Evolutionary conservation across 2,888 invertebrate species (phyloP).

Genomic region (Brachypalpus laphriformis): DNA sequence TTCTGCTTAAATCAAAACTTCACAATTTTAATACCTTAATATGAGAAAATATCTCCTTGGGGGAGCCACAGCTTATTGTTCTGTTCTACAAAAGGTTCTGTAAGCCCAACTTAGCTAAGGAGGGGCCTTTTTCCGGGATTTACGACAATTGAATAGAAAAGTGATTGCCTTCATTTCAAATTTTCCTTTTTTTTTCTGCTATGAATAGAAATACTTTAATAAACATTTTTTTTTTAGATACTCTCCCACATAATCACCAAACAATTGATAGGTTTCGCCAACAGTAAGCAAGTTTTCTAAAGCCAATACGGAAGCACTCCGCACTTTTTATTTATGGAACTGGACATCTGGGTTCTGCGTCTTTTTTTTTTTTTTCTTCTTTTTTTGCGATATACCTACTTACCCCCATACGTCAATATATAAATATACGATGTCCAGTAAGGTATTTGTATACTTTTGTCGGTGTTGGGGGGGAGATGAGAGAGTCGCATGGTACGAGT

Average conservation of each 20-base stretch:
- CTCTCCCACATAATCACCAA: slow-evolving; percentile 48
- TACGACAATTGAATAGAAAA: slow-evolving; percentile 53
- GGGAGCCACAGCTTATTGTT: slow-evolving; percentile 27
- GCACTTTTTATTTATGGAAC: slow-evolving; percentile 62
- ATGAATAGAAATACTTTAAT: slow-evolving; percentile 19
- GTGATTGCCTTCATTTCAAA: slow-evolving; percentile 43
- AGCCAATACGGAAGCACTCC: slow-evolving; percentile 41
- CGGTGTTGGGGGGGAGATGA: background rate
- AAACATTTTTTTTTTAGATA: slow-evolving; percentile 19
- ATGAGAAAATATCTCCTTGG: background rate
- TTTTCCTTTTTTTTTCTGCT: background rate
- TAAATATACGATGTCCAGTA: slow-evolving; percentile 22
- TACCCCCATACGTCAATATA: background rate
- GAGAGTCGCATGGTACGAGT: background rate
- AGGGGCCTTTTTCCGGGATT: slow-evolving; percentile 25
- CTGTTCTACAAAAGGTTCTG: slow-evolving; percentile 17
- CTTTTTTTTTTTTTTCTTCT: background rate
- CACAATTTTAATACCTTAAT: slow-evolving; percentile 18
- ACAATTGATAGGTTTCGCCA: slow-evolving; percentile 63
- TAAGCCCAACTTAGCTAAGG: slow-evolving; percentile 13
- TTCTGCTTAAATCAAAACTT: background rate
- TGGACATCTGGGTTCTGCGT: slow-evolving; percentile 57
- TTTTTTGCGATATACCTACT: slow-evolving; percentile 1
- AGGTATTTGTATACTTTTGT: slow-evolving; percentile 35
- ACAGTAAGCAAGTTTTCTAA: slow-evolving; percentile 27